Evolutionary conservation across 2,888 invertebrate genomes (phyloP).

Genomic region (Yponomeuta evonymella): DNA sequence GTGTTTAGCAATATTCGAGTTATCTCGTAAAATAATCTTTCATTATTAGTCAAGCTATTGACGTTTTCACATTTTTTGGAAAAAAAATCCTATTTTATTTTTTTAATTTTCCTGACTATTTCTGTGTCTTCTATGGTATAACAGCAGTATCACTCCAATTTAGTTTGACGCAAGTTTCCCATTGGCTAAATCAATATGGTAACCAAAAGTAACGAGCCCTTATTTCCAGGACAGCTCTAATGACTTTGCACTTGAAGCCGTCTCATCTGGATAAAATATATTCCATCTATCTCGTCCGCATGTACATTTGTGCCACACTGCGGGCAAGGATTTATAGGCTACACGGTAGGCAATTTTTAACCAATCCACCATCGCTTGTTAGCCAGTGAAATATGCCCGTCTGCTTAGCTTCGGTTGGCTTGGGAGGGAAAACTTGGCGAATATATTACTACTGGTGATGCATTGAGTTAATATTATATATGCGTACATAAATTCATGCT

Average conservation of each 20-base stretch:
- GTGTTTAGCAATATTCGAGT: too few species aligned
- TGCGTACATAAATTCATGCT: too few species aligned
- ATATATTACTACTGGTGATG: neutral
- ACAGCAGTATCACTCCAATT: too few species aligned
- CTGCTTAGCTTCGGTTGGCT: neutral
- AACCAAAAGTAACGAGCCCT: too few species aligned
- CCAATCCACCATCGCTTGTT: slow-evolving; percentile 52
- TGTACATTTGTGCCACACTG: neutral
- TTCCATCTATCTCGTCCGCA: slow-evolving; percentile 12
- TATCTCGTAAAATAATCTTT: too few species aligned
- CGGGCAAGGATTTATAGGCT: slow-evolving; percentile 44
- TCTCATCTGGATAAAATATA: slow-evolving; percentile 13
- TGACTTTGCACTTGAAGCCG: neutral
- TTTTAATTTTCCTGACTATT: too few species aligned
- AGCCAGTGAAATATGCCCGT: slow-evolving; percentile 34
- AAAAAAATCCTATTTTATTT: too few species aligned
- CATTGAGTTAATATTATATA: neutral
- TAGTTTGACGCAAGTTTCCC: too few species aligned
- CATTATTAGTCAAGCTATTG: too few species aligned
- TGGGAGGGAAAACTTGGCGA: neutral
- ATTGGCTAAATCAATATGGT: too few species aligned
- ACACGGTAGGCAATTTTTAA: slow-evolving; percentile 60
- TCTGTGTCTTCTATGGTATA: too few species aligned
- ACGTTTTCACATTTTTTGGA: too few species aligned
- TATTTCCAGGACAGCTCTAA: neutral